phyloP scores from a whole-genome alignment of 1,140 invertebrate species.

The Neodiprion lecontei region DNA sequence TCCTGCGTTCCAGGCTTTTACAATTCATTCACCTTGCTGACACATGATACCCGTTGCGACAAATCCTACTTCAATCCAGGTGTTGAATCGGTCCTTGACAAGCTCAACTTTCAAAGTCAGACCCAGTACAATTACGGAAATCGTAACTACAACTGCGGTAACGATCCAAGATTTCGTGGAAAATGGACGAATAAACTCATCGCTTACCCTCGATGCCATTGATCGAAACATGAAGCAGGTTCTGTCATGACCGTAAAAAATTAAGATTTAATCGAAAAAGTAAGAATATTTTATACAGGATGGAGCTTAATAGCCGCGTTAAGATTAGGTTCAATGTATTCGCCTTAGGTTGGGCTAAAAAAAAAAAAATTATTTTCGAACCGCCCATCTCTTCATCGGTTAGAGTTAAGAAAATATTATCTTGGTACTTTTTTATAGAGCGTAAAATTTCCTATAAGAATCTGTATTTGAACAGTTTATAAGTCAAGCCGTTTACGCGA shows the following conservation, averaged over 20 bases:
- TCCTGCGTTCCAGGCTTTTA: not conserved
- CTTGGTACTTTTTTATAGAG: too few relatives aligned
- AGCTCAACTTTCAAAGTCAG: conserved; percentile 36
- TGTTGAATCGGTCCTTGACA: conserved; percentile 20
- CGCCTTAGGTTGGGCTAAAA: too few relatives aligned
- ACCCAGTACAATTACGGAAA: conserved; percentile 32
- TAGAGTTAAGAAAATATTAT: too few relatives aligned
- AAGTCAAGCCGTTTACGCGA: too few relatives aligned
- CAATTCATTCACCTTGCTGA: conserved; percentile 38
- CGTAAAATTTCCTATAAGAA: too few relatives aligned
- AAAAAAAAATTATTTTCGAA: too few relatives aligned
- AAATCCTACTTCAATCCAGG: conserved; percentile 30
- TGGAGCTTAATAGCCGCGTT: not conserved
- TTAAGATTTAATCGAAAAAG: not conserved
- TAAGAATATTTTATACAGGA: not conserved
- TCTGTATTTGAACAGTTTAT: too few relatives aligned
- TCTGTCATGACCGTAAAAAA: conserved; percentile 25
- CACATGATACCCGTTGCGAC: conserved; percentile 37
- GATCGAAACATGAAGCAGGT: conserved; percentile 44
- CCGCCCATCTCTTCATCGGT: too few relatives aligned
- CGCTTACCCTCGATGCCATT: conserved; percentile 32
- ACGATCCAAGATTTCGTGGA: conserved; percentile 34
- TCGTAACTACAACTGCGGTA: conserved; percentile 19
- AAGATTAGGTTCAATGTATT: too few relatives aligned
- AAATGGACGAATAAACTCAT: conserved; percentile 40